These are phyloP conservation scores for Adelphocoris suturalis DNA, from an alignment of 2,888 invertebrate genomes.

Conservation along the genomic window DNA sequence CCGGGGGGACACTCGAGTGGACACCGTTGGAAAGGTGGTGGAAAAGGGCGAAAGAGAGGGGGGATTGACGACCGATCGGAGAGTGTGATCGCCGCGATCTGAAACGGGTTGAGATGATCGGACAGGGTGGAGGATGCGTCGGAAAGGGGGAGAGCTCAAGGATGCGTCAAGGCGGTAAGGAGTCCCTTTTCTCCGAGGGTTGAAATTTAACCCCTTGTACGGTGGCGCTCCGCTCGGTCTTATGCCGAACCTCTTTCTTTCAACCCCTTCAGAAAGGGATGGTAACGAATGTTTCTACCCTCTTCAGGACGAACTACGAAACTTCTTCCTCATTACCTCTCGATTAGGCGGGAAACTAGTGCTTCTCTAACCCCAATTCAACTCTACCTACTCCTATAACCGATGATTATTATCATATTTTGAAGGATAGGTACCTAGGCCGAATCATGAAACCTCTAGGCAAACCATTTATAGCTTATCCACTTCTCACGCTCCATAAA, in stretches of 20 bases:
- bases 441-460: too few species aligned
- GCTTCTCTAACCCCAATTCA: not conserved
- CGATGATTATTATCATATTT: too few species aligned
- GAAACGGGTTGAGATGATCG: not conserved
- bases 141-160: not conserved
- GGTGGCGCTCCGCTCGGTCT: conserved; percentile 70
- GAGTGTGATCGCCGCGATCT: not conserved
- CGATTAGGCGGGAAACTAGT: not conserved
- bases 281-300: conserved; percentile 14
- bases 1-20: not conserved
- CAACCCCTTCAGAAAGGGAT: conserved; percentile 16
- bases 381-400: too few species aligned
- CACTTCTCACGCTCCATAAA: too few species aligned
- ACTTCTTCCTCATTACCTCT: conserved; percentile 4
- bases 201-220: conserved; percentile 59
- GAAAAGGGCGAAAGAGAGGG: not conserved
- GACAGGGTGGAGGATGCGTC: not conserved
- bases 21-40: not conserved
- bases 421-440: too few species aligned
- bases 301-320: conserved; percentile 12
- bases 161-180: conserved; percentile 38
- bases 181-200: conserved; percentile 43
- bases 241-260: conserved; percentile 6
- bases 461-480: too few species aligned
- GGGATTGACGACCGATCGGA: not conserved